phyloP scores from a whole-genome alignment of 2,113 vertebrate genomes.

The Castor canadensis region DNA sequence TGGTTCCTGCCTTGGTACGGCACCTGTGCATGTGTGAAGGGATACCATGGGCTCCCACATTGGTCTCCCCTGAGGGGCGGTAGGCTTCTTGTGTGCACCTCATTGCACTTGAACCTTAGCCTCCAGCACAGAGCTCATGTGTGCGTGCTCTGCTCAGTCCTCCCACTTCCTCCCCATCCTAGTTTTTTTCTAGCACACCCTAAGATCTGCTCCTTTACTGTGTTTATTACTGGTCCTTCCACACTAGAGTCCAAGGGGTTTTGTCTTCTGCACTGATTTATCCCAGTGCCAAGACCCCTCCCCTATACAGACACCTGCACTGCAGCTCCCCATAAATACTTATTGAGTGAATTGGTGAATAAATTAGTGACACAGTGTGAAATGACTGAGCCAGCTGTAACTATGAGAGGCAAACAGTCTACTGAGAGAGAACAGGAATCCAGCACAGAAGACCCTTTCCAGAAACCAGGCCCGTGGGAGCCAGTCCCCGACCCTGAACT shows the following conservation, averaged over 20 bases:
- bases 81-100: not conserved
- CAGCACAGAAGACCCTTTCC: too few species aligned
- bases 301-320: rapidly evolving
- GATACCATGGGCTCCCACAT: rapidly evolving
- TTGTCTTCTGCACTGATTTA: not conserved
- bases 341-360: rapidly evolving
- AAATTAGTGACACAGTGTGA: rapidly evolving
- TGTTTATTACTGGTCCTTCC: too few species aligned
- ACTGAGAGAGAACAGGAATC: not conserved
- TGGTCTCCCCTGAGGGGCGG: rapidly evolving
- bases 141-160: rapidly evolving
- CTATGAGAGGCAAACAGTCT: not conserved
- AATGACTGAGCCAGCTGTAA: too few species aligned
- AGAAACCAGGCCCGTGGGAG: too few species aligned
- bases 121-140: not conserved
- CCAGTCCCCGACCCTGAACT: too few species aligned
- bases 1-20: rapidly evolving
- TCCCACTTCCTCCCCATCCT: not conserved
- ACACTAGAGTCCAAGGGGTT: too few species aligned
- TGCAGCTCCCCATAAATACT: too few species aligned
- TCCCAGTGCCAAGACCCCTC: too few species aligned
- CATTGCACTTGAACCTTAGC: not conserved
- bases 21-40: rapidly evolving
- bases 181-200: rapidly evolving
- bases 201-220: too few species aligned